Percentiles rank a stretch among this genome's conserved stretches.
Evolutionary conservation across 2,113 vertebrate genomes (phyloP).

Genomic region (Struthio camelus): DNA sequence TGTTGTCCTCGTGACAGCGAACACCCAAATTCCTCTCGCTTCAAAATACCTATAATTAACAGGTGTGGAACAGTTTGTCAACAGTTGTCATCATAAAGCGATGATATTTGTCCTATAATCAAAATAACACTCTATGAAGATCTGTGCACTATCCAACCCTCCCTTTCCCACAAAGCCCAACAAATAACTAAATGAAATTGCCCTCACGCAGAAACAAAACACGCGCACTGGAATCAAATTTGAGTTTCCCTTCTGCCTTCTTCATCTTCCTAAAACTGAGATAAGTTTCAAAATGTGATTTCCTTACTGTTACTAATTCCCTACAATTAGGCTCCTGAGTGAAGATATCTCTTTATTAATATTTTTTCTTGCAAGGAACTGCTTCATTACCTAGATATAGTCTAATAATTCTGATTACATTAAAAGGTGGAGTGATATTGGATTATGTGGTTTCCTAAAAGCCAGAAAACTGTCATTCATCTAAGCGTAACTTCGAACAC

Average conservation of each 20-base stretch:
- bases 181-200: background rate
- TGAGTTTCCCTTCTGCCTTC: background rate
- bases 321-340: background rate
- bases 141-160: background rate
- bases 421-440: background rate
- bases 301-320: background rate
- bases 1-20: background rate
- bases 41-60: slow-evolving; percentile 43
- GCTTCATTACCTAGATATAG: background rate
- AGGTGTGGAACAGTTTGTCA: slow-evolving; percentile 59
- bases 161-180: slow-evolving; percentile 22
- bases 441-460: background rate
- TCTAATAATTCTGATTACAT: background rate
- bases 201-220: slow-evolving; percentile 31
- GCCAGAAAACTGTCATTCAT: background rate
- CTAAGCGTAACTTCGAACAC: background rate
- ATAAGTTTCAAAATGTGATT: background rate
- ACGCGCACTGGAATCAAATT: background rate
- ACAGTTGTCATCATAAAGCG: slow-evolving; percentile 48
- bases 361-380: background rate
- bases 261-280: background rate
- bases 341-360: background rate
- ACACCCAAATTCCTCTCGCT: slow-evolving; percentile 45
- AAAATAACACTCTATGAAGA: background rate
- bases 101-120: slow-evolving; percentile 19